These are phyloP conservation scores for Gymnothorax reevesii DNA, from an alignment of 2,797 vertebrate genomes.

Conservation along the genomic window DNA sequence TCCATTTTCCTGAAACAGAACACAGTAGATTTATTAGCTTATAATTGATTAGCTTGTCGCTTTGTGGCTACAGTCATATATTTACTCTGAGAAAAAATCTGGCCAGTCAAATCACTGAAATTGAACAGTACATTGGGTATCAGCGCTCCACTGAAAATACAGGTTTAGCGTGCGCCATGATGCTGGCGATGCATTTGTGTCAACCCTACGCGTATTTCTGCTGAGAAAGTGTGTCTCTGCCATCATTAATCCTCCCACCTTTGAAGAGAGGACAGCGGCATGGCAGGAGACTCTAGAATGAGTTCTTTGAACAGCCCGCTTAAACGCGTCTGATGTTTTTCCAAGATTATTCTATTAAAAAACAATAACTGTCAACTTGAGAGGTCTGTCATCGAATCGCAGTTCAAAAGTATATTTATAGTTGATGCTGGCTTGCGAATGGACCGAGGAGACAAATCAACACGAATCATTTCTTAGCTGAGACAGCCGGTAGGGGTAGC, in stretches of 20 bases:
- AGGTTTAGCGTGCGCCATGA: neutral
- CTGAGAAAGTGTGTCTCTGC: conserved; percentile 1
- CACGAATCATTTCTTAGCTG: neutral
- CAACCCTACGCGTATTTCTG: neutral
- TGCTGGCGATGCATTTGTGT: conserved; percentile 22
- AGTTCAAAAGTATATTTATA: neutral
- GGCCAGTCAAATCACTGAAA: neutral
- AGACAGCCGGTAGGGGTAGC: neutral
- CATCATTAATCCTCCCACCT: conserved; percentile 14
- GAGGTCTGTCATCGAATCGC: neutral
- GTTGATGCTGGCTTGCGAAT: neutral
- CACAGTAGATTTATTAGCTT: neutral
- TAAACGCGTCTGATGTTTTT: conserved; percentile 35
- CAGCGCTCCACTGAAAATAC: conserved; percentile 40
- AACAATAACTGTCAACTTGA: conserved; percentile 18
- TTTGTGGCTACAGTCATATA: neutral
- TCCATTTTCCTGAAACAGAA: neutral
- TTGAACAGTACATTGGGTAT: neutral
- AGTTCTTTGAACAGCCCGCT: conserved; percentile 15
- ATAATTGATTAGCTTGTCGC: no score
- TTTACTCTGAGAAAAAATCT: neutral
- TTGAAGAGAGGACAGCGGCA: neutral
- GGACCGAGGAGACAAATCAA: neutral
- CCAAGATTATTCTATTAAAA: neutral
- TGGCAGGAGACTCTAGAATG: conserved; percentile 7